A percentile compares a stretch with the other conserved stretches of the same genome.
phyloP scores from a whole-genome alignment of 2,888 invertebrate species.

The Drosophila dives region DNA sequence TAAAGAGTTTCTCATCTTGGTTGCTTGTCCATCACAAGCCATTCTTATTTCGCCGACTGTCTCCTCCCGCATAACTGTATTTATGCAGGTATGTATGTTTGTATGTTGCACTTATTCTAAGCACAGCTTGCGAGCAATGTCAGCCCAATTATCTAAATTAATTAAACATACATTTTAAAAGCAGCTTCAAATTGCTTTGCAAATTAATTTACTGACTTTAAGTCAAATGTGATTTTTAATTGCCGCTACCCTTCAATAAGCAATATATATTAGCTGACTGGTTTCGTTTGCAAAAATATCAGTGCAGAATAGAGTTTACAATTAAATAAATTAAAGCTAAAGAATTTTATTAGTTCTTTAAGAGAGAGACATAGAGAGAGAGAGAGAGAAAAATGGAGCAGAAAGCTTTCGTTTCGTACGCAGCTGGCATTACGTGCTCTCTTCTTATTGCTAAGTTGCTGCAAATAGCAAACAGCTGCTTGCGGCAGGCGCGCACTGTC shows the following conservation, averaged over 20 bases:
- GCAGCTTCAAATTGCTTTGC: constrained; percentile 65
- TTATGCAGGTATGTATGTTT: background rate
- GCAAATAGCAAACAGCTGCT: constrained; percentile 67
- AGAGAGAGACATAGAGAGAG: background rate
- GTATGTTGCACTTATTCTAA: constrained; percentile 13
- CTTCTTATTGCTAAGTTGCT: constrained; percentile 19
- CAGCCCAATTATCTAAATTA: constrained; percentile 66
- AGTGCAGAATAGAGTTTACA: background rate
- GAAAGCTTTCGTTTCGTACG: background rate
- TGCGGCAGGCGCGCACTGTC: constrained; percentile 21
- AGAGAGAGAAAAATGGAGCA: background rate
- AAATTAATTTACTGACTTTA: constrained; percentile 66
- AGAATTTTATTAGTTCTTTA: background rate
- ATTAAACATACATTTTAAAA: constrained; percentile 73
- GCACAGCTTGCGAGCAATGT: background rate
- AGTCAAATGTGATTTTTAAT: constrained; percentile 63
- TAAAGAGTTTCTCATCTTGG: background rate
- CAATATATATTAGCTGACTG: constrained; percentile 19
- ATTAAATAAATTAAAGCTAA: background rate
- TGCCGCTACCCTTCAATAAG: constrained; percentile 29
- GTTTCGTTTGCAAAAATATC: background rate
- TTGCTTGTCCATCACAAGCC: background rate
- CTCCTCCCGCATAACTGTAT: constrained; percentile 4
- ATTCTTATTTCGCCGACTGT: constrained; percentile 1
- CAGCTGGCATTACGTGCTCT: constrained; percentile 12